Conservation (phyloP, 2,113 vertebrate genomes). For the Megaptera novaeangliae region DNA sequence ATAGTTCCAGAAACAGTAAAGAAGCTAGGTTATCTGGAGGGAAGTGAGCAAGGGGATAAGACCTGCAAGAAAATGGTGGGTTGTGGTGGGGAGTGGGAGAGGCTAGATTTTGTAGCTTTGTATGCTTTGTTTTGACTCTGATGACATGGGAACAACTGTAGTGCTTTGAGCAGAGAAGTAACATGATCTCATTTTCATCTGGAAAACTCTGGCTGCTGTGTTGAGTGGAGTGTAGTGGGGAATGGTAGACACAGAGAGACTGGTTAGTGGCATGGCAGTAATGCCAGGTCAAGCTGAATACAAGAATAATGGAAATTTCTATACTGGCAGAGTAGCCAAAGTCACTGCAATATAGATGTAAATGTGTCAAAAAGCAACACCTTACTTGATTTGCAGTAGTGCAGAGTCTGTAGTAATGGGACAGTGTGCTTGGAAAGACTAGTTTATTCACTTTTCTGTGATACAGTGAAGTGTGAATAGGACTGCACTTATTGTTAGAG, state of each 20-base stretch:
- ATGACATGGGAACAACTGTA: neutral
- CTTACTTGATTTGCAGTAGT: neutral
- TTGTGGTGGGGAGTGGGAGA: neutral
- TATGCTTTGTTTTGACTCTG: neutral
- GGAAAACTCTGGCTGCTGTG: neutral
- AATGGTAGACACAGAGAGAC: neutral
- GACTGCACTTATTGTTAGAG: neutral
- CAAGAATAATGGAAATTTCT: neutral
- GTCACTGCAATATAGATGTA: neutral
- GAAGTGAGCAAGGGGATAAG: neutral
- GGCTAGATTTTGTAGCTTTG: neutral
- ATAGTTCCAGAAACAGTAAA: neutral
- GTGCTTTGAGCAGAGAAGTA: neutral
- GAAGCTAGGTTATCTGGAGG: neutral
- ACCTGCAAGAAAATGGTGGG: neutral
- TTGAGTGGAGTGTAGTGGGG: neutral
- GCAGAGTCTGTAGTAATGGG: neutral
- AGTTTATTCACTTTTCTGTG: neutral
- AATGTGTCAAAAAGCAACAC: neutral
- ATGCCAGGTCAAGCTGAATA: neutral
- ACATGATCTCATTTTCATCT: neutral
- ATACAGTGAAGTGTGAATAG: neutral
- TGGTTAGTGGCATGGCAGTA: neutral
- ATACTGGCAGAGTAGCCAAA: neutral
- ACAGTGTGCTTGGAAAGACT: neutral